Conservation (phyloP, 2,888 invertebrate species). For the Rhagophthalmus giganteus region DNA sequence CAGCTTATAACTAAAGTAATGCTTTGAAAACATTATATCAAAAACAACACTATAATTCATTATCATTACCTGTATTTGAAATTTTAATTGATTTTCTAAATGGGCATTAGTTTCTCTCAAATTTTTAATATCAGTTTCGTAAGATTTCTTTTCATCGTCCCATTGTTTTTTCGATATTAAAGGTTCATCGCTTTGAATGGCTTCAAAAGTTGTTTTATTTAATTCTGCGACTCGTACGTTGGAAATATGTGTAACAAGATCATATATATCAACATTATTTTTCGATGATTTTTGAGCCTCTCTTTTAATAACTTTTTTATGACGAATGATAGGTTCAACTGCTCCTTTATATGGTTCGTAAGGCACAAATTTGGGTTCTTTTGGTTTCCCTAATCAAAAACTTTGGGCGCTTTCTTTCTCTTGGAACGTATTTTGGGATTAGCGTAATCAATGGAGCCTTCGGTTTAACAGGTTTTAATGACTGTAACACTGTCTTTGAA, state of each 20-base stretch:
- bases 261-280: conserved; percentile 59
- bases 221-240: conserved; percentile 67
- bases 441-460: conserved; percentile 63
- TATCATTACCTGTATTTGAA: conserved; percentile 72
- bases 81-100: conserved; percentile 79
- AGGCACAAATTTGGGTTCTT: conserved; percentile 82
- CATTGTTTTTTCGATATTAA: conserved; percentile 49
- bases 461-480: conserved; percentile 52
- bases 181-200: conserved; percentile 52
- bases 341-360: conserved; percentile 88
- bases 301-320: conserved; percentile 49
- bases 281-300: conserved; percentile 38
- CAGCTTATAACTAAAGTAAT: too few species aligned
- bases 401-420: conserved; percentile 60
- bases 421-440: conserved; percentile 65
- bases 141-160: conserved; percentile 58
- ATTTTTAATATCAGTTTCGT: conserved; percentile 65
- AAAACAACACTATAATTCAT: conserved; percentile 14
- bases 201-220: conserved; percentile 57
- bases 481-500: conserved; percentile 35
- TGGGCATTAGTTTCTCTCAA: conserved; percentile 70
- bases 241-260: conserved; percentile 72
- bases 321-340: conserved; percentile 73
- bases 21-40: too few species aligned
- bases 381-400: conserved; percentile 59